Evolutionary conservation across 2,113 vertebrate species (phyloP).

Genomic region (Scartelaos histophorus): DNA sequence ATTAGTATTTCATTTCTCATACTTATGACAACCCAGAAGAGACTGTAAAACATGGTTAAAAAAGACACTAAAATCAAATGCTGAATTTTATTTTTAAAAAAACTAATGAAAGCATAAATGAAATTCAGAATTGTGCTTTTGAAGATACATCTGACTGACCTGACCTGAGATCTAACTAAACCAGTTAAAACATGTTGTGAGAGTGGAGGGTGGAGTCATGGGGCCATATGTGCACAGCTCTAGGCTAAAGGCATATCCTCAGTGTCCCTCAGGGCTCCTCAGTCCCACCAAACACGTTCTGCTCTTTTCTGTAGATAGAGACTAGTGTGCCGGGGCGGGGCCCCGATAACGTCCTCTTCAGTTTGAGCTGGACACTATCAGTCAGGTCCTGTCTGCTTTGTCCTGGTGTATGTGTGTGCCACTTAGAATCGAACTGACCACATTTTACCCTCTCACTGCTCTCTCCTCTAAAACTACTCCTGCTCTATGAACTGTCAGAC

Average conservation of each 20-base stretch:
- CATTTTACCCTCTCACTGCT: neutral
- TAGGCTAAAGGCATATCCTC: neutral
- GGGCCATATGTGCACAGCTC: neutral
- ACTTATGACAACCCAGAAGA: no score
- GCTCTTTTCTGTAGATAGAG: neutral
- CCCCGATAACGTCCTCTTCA: conserved; percentile 13
- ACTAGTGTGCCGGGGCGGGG: conserved; percentile 42
- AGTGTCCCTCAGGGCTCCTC: neutral
- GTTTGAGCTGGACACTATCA: conserved; percentile 24
- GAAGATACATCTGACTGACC: neutral
- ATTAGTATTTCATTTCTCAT: no score
- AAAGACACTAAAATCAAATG: no score
- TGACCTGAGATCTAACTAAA: neutral
- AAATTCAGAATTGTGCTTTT: neutral
- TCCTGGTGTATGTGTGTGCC: neutral
- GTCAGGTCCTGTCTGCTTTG: neutral
- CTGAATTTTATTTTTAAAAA: no score
- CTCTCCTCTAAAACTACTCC: neutral
- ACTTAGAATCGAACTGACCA: neutral
- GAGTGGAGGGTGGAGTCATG: neutral
- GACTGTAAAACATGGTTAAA: no score
- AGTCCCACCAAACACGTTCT: neutral
- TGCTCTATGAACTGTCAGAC: neutral
- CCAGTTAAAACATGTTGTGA: neutral
- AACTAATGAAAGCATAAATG: no score